A percentile compares a stretch with the other conserved stretches of the same genome.
Conservation (phyloP, 2,888 invertebrate genomes). For the Halocaridina rubra region DNA sequence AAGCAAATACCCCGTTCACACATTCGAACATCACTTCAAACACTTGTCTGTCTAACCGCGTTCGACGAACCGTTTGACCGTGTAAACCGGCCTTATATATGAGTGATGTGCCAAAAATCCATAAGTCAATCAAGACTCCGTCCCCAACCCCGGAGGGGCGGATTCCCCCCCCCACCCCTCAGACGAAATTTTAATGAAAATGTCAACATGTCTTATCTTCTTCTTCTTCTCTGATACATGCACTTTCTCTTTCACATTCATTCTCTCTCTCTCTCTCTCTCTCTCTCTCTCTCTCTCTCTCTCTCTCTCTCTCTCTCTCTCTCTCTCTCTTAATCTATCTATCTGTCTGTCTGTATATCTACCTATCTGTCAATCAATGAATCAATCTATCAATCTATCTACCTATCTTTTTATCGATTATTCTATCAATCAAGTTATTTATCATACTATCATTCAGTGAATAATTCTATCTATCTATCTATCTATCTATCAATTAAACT, state of each 20-base stretch:
- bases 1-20: too few relatives aligned
- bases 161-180: not conserved
- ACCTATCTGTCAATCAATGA: not conserved
- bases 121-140: not conserved
- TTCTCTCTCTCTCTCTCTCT: not conserved
- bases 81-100: too few relatives aligned
- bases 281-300: not conserved
- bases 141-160: too few relatives aligned
- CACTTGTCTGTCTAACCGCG: too few relatives aligned
- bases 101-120: too few relatives aligned
- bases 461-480: not conserved
- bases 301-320: not conserved
- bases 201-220: not conserved
- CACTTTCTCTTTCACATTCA: not conserved
- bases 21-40: too few relatives aligned
- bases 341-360: not conserved
- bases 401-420: not conserved
- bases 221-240: not conserved
- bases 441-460: not conserved
- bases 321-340: not conserved
- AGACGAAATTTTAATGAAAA: not conserved
- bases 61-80: too few relatives aligned
- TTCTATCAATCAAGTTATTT: not conserved
- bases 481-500: not conserved
- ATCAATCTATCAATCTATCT: not conserved